Evolutionary conservation across 2,113 vertebrate species (phyloP), one percentile per base, ranked within the genome.

Genomic region (Azemiops feae): DNA sequence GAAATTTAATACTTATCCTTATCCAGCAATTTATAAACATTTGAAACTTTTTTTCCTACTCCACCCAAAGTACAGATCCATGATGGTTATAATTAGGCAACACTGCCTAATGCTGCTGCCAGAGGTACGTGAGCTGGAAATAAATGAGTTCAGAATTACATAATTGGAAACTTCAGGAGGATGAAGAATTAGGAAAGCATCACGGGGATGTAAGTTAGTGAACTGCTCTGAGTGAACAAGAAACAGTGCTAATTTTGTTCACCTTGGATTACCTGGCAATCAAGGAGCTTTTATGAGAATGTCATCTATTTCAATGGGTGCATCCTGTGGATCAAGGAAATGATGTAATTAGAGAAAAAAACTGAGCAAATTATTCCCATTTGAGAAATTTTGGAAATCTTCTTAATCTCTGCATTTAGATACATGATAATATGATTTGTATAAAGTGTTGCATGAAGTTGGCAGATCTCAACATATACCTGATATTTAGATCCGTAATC

Each of bases 1-100:
- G 94, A 96, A 97, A 97, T 94, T 94, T 96, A 93, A 96, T 96
- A 45, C 92, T 96, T 58, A 94, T 90, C 85, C 92, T 60, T 93
- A 95, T 93, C n/a, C 52, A 94, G 53, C 30, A 94, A 90, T 96
- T 94, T 94, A 55, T 95, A 92, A 92, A 96, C 12, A 64, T 74
- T 94, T 4, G 90, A 95, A 92, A 10, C 47, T 53, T 91, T 91
- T 81, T 54, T 95, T 93, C 94, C 92, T 47, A 27, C 54, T 94
- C 87, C 60, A 91, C 25, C 93, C 91, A 93, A 94, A 93, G 39
- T 39, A 95, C 93, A 96, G 92, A 91, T 91, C 92, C 92, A 90
- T 89, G 94, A 54, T 92, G 52, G n/a, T 34, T 94, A 85, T 96
- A 96, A 96, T 96, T 97, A 95, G 64, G 94, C 54, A 95, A 92